These are phyloP conservation scores for Drosophila borborema DNA, from an alignment of 2,888 invertebrate genomes.

Conservation along the genomic window DNA sequence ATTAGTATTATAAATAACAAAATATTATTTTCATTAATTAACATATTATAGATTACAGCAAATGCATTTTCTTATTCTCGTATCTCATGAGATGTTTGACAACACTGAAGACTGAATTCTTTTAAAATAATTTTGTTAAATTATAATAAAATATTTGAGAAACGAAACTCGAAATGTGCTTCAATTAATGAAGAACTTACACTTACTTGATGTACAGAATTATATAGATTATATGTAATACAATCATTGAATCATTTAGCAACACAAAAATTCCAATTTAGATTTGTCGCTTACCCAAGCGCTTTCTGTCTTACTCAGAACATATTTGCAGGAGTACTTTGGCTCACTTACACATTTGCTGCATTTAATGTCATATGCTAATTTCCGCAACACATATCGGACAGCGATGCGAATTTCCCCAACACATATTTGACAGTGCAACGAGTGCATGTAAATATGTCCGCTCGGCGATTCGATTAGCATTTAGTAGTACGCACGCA, in stretches of 20 bases:
- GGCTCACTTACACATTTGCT: not conserved
- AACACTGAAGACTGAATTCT: not conserved
- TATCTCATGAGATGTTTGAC: not conserved
- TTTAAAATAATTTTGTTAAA: not conserved
- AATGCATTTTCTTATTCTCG: not conserved
- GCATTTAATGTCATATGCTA: constrained; percentile 2
- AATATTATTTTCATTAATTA: too few relatives aligned
- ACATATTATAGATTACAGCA: not conserved
- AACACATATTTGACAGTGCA: constrained; percentile 1
- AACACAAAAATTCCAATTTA: too few relatives aligned
- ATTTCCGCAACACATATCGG: constrained; percentile 9
- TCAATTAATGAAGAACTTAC: too few relatives aligned
- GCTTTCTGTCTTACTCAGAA: not conserved
- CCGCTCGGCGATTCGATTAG: constrained; percentile 58
- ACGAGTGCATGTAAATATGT: constrained; percentile 12
- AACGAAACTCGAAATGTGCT: too few relatives aligned
- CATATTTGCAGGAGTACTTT: not conserved
- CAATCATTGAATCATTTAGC: too few relatives aligned
- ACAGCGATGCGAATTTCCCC: not conserved
- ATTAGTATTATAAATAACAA: too few relatives aligned
- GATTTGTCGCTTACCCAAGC: not conserved
- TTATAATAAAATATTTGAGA: not conserved
- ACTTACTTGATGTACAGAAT: too few relatives aligned
- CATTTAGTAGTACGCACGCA: constrained; percentile 27
- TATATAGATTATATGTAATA: too few relatives aligned